phyloP scores from a whole-genome alignment of 1,140 invertebrate species.

The Eriosoma lanigerum region DNA sequence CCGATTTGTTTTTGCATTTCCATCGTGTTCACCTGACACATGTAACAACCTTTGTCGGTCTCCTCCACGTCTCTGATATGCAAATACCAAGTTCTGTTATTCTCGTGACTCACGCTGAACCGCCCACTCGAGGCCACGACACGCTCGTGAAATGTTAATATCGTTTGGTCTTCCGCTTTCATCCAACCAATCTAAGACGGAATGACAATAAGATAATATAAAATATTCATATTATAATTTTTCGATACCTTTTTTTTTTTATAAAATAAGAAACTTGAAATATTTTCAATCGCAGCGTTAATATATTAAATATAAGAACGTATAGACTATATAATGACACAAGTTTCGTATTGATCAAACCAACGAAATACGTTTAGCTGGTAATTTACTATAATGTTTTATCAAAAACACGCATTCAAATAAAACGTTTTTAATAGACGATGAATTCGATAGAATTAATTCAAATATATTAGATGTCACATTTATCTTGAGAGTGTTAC shows the following conservation, averaged over 20 bases:
- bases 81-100: constrained; percentile 72
- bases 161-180: constrained; percentile 83
- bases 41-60: constrained; percentile 73
- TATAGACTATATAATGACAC: no score
- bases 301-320: no score
- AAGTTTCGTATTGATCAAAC: no score
- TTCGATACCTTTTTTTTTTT: no score
- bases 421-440: constrained; percentile 6
- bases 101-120: constrained; percentile 77
- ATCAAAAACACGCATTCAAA: constrained; percentile 9
- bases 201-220: constrained; percentile 55
- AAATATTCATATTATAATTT: no score
- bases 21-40: constrained; percentile 86
- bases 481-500: background rate
- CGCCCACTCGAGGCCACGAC: constrained; percentile 87
- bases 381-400: no score
- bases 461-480: background rate
- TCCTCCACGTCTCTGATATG: constrained; percentile 73
- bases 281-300: no score
- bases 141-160: constrained; percentile 78
- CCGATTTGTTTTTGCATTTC: constrained; percentile 85
- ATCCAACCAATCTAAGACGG: constrained; percentile 85
- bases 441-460: background rate
- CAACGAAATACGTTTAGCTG: no score
- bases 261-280: no score